Evolutionary conservation across 2,113 vertebrate species (phyloP), one percentile per base, ranked within the genome.

Genomic region (Myxocyprinus asiaticus): DNA sequence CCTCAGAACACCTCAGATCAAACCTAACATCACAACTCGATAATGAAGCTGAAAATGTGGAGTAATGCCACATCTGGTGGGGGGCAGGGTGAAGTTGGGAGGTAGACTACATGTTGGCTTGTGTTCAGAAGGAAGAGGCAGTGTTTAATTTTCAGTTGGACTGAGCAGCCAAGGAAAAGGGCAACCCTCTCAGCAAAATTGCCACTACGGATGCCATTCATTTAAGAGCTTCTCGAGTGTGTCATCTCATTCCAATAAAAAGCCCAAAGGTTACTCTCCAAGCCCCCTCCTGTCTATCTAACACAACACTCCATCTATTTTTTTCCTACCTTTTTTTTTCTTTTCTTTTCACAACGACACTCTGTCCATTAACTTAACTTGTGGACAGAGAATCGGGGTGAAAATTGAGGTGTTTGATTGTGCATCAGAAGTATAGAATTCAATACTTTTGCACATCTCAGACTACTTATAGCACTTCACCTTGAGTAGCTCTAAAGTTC

Each of bases 181-280:
- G 70, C 86, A 85, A 80, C 48, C 79, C 81, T 88, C 79, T 80
- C 76, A 76, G 45, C 63, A 42, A 82, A 58, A 77, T 33, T 87
- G 86, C 86, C 89, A 87, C 88, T 87, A 87, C 67, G 67, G 80
- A 87, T 55, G 81, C 88, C 82, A 90, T 87, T 91, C 85, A 88
- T 85, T 86, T 77, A 76, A 76, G 80, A 83, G 78, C 80, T 10
- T 63, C 82, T 79, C 73, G 74, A 88, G 87, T 80, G 14, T 86
- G 81, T 89, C 81, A 88, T 88, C 90, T 86, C 85, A 88, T 79
- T 69, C 81, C 67, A 11, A 66, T 68, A 65, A 79, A 81, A 83
- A 79, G 66, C 75, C 83, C 64, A 80, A 91, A 92, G 90, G 91
- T 91, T 87, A 90, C 64, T 15, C 87, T 72, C 82, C 88, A 89